Base-by-base conservation (phyloP, 2,888 invertebrate species). In the Drosophila colorata region DNA sequence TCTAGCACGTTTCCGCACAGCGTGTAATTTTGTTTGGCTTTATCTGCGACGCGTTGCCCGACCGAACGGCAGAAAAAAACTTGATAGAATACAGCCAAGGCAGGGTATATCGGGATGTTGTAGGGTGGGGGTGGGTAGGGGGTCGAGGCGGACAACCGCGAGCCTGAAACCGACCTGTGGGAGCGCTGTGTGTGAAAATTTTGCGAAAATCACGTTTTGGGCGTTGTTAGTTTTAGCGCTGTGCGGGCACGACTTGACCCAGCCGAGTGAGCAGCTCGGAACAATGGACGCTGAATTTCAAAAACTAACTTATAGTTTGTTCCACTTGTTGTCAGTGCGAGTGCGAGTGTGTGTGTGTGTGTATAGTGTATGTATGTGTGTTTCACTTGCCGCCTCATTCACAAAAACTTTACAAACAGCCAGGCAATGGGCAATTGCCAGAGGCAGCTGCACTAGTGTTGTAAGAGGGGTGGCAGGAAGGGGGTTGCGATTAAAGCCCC, bases 1-100 rank as follows among this genome's bases (percentile, higher is more conserved):
- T 84, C 80, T 88, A 88, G 83, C 83, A 84, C 83, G 83, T 84
- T 84, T 83, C 82, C 83, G 87, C 79, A 85, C 83, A 83, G 76
- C 83, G 88, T 83, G 86, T 87, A 83, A 83, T 83, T 83, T 83
- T 81, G 82, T 83, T 83, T 85, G 86, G 76, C 68, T 83, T 87
- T 85, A 75, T 85, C 79, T 71, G 55, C 69, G 52, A n/a, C 64
- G 40, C 61, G 31, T n/a, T 40, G 56, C 58, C 44, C 28, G 13
- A 56, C n/a, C n/a, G n/a, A n/a, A n/a, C n/a, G n/a, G n/a, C n/a
- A n/a, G n/a, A n/a, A n/a, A n/a, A 69, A 60, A 68, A 67, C 41
- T 74, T 67, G 68, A 25, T 48, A 33, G 47, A 18, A 35, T 37
- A 35, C n/a, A 14, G 31, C 11, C 31, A n/a, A n/a, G n/a, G n/a